Evolutionary conservation across 2,888 invertebrate species (phyloP).

Genomic region (Zaprionus lineosus): DNA sequence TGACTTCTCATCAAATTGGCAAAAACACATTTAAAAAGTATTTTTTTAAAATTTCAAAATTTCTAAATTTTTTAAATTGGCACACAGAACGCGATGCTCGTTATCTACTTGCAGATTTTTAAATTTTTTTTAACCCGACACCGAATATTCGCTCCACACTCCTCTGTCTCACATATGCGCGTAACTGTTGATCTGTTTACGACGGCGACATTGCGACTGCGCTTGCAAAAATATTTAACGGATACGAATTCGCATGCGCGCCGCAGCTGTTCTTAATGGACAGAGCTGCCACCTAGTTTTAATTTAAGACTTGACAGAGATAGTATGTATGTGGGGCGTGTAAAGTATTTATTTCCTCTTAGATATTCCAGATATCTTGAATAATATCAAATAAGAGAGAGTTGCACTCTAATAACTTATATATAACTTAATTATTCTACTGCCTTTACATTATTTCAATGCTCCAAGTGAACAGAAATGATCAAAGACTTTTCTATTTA

Average conservation of each 20-base stretch:
- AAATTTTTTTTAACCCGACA: slow-evolving; percentile 16
- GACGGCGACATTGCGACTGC: slow-evolving; percentile 61
- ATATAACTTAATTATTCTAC: no score
- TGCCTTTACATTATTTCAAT: no score
- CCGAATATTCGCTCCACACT: slow-evolving; percentile 18
- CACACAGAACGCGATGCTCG: background rate
- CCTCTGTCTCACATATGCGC: slow-evolving; percentile 11
- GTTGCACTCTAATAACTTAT: no score
- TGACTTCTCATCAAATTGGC: slow-evolving; percentile 12
- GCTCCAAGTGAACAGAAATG: no score
- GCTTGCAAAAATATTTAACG: slow-evolving; percentile 45
- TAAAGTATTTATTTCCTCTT: no score
- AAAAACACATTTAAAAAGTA: slow-evolving; percentile 1
- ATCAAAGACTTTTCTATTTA: no score
- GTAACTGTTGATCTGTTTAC: slow-evolving; percentile 24
- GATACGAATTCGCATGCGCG: slow-evolving; percentile 51
- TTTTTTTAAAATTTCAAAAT: slow-evolving; percentile 2
- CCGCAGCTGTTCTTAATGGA: slow-evolving; percentile 40
- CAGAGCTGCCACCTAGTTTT: slow-evolving; percentile 30
- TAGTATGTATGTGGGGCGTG: no score
- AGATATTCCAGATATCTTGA: no score
- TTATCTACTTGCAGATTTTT: background rate
- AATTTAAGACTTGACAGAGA: no score
- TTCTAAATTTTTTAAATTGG: background rate
- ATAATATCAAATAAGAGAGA: no score